These are phyloP conservation scores for Fregetta grallaria DNA, from an alignment of 2,113 vertebrate species.

Conservation along the genomic window DNA sequence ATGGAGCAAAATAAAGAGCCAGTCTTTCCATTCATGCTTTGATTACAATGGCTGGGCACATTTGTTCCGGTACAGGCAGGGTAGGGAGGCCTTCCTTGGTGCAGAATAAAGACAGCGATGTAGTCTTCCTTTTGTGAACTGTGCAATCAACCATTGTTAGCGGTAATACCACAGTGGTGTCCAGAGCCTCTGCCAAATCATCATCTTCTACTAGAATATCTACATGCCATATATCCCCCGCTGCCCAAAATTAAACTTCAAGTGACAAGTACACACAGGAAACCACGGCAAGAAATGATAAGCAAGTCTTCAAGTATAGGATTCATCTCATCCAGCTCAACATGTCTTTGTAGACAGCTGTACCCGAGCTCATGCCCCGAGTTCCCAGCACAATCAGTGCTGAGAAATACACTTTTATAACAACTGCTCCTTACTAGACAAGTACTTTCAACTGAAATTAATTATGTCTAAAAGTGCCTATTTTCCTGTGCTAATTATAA, in stretches of 20 bases:
- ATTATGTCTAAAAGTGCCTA: background rate
- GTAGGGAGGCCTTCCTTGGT: background rate
- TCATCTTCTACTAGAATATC: background rate
- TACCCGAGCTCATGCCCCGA: background rate
- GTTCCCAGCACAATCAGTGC: rapidly evolving
- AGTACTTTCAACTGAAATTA: background rate
- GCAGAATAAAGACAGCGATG: background rate
- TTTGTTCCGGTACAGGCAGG: background rate
- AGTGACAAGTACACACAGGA: background rate
- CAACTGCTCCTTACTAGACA: background rate
- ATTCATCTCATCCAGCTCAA: rapidly evolving
- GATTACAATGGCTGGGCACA: background rate
- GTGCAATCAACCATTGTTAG: background rate
- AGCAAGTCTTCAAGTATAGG: background rate
- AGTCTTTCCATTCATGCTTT: background rate
- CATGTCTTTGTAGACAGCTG: background rate
- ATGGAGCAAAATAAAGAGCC: background rate
- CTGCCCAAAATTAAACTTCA: background rate
- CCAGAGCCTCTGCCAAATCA: background rate
- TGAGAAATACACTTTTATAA: background rate
- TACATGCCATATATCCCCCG: background rate
- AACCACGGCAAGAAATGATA: background rate
- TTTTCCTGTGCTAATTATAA: background rate
- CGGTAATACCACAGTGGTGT: background rate
- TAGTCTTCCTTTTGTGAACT: background rate